phyloP scores from a whole-genome alignment of 2,113 vertebrate genomes.

The Muntiacus reevesi region DNA sequence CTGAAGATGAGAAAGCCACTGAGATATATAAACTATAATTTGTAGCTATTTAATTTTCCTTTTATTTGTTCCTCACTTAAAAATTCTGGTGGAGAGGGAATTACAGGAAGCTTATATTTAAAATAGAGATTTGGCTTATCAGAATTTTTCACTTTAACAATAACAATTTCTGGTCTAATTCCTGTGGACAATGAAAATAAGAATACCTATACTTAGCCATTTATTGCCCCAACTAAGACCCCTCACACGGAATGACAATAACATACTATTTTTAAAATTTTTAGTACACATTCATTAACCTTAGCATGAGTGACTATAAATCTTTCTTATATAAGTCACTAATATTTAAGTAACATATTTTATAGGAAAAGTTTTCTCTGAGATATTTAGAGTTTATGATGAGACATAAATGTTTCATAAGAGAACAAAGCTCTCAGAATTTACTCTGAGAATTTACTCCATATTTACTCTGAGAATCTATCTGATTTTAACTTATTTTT shows the following conservation, averaged over 20 bases:
- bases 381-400: conserved; percentile 4
- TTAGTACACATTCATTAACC: neutral
- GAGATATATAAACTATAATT: neutral
- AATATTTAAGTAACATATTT: neutral
- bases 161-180: neutral
- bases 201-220: neutral
- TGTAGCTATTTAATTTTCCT: neutral
- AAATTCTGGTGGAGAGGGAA: neutral
- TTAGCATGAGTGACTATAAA: neutral
- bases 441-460: neutral
- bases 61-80: neutral
- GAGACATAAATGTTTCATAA: neutral
- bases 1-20: neutral
- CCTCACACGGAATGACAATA: neutral
- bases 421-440: neutral
- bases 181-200: neutral
- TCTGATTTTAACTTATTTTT: conserved; percentile 20
- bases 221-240: neutral
- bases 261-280: neutral
- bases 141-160: neutral
- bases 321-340: neutral
- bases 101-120: neutral
- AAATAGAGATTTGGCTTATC: neutral
- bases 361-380: neutral
- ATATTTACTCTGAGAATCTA: neutral